phyloP scores from a whole-genome alignment of 2,888 invertebrate species.

The Carcina quercana region DNA sequence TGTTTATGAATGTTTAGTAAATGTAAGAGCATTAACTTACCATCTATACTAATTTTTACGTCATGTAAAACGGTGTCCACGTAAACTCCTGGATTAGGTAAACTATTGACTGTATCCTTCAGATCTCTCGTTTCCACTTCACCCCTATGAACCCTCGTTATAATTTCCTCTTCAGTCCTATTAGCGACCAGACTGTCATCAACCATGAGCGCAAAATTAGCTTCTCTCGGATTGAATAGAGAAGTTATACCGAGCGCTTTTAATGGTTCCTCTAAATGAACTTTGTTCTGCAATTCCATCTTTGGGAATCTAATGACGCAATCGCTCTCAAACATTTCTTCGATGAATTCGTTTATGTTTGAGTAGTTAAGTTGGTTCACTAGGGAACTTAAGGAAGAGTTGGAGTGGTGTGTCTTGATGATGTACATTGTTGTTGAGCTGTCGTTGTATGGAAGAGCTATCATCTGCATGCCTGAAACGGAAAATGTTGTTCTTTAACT shows the following conservation, averaged over 20 bases:
- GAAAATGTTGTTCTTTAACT: not conserved
- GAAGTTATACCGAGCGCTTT: conserved; percentile 74
- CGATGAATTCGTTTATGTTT: conserved; percentile 64
- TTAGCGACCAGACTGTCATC: conserved; percentile 27
- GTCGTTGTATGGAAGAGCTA: conserved; percentile 83
- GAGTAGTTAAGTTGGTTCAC: conserved; percentile 60
- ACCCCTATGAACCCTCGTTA: conserved; percentile 28
- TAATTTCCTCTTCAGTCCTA: conserved; percentile 34
- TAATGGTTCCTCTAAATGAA: conserved; percentile 72
- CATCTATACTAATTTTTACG: conserved; percentile 76
- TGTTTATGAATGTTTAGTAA: too few relatives aligned
- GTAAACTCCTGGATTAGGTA: conserved; percentile 75
- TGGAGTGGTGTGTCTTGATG: conserved; percentile 70
- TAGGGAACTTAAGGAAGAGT: conserved; percentile 54
- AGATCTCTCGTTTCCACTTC: conserved; percentile 23
- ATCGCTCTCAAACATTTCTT: conserved; percentile 50
- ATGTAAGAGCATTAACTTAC: too few relatives aligned
- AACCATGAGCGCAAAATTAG: conserved; percentile 81
- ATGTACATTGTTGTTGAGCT: conserved; percentile 78
- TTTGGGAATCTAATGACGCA: conserved; percentile 79
- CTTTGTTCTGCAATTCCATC: conserved; percentile 78
- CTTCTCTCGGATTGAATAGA: conserved; percentile 74
- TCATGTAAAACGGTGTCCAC: conserved; percentile 79
- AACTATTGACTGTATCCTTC: conserved; percentile 31
- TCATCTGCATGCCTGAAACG: conserved; percentile 72